These are phyloP conservation scores for Conus ventricosus DNA, from an alignment of 1,140 invertebrate genomes.

Conservation along the genomic window DNA sequence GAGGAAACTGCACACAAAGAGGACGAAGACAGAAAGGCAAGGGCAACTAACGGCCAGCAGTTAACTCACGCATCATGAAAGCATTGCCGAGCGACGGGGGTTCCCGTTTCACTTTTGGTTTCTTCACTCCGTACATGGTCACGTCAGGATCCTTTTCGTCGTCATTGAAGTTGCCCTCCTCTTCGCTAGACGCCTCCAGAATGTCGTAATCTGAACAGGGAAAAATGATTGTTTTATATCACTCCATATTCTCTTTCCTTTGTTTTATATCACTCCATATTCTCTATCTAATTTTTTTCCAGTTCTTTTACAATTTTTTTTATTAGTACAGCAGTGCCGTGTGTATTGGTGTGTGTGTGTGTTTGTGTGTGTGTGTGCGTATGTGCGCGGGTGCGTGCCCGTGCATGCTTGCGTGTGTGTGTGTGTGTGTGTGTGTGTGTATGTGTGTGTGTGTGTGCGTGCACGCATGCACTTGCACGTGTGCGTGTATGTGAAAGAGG, in stretches of 20 bases:
- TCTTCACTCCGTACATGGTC: slow-evolving; percentile 44
- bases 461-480: too few species aligned
- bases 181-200: slow-evolving; percentile 52
- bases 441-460: too few species aligned
- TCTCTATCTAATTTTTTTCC: not conserved
- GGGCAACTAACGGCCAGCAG: too few species aligned
- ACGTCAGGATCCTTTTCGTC: slow-evolving; percentile 55
- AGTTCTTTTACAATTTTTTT: not conserved
- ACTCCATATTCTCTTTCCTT: not conserved
- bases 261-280: slow-evolving; percentile 8
- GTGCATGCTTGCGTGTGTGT: too few species aligned
- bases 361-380: too few species aligned
- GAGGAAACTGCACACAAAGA: too few species aligned
- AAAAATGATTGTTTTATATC: not conserved
- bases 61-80: slow-evolving; percentile 29
- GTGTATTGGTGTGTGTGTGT: too few species aligned
- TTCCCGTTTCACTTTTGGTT: slow-evolving; percentile 40
- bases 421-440: too few species aligned
- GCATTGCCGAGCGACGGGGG: slow-evolving; percentile 2
- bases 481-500: too few species aligned
- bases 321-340: too few species aligned
- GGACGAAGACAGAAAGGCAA: too few species aligned
- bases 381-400: too few species aligned
- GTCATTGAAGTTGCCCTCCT: slow-evolving; percentile 43
- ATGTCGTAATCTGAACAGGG: slow-evolving; percentile 55